These are phyloP conservation scores for Urocyon cinereoargenteus DNA, from an alignment of 2,797 vertebrate species.

Conservation along the genomic window DNA sequence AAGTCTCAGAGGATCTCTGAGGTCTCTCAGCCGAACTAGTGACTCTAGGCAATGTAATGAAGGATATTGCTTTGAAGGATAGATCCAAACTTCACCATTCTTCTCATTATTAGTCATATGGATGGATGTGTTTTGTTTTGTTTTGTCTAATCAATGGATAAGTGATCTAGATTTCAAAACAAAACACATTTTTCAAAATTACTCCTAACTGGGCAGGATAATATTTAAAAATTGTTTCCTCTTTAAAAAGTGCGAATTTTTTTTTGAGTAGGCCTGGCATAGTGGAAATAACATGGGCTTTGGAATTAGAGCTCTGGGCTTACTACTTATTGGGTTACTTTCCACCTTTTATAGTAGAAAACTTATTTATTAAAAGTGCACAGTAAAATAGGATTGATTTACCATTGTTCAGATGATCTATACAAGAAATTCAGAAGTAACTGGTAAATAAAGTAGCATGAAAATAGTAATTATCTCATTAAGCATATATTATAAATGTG, in stretches of 20 bases:
- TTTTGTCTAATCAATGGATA: neutral
- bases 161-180: conserved; percentile 19
- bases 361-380: neutral
- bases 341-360: conserved; percentile 51
- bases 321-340: neutral
- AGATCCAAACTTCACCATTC: neutral
- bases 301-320: neutral
- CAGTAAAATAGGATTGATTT: neutral
- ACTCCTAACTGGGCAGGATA: conserved; percentile 1
- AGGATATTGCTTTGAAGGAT: neutral
- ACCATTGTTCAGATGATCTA: neutral
- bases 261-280: neutral
- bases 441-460: neutral
- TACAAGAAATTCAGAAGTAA: neutral
- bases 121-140: neutral
- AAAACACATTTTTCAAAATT: conserved; percentile 36
- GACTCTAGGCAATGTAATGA: neutral
- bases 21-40: neutral
- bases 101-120: neutral
- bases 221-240: neutral
- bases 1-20: neutral
- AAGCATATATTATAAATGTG: neutral
- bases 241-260: conserved; percentile 25
- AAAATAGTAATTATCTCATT: conserved; percentile 43
- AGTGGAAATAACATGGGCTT: neutral